Base-by-base conservation (phyloP, 2,113 vertebrate genomes). In the Elephas maximus region DNA sequence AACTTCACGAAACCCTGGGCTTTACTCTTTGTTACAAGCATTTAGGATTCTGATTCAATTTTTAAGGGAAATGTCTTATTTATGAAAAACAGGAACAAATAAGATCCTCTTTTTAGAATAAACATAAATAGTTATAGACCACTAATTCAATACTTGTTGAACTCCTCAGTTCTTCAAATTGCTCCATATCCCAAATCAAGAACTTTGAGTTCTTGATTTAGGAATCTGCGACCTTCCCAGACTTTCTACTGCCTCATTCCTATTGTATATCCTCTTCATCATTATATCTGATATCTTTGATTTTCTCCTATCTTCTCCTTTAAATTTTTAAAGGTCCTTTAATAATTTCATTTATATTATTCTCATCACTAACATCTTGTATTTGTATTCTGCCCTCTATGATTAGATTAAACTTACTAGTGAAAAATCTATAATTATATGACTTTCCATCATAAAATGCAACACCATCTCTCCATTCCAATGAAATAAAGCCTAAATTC, bases 101-200 rank as follows among this genome's bases (percentile, higher is more conserved):
- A 63, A 20, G 5, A 24, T 63, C 23, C 62, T n/a, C 57, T 67
- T 11, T 14, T 86, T 93, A 30, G 4, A 10, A 71, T 26, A 73
- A 93, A 8, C 24, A 91, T 67, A 88, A 80, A 77, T 45, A 83
- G 45, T 63, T 90, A 57, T 73, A 48, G 45, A 30, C 9, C 73
- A 65, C 1, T 8, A 80, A 87, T 8, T 63, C 24, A 84, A 73
- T 20, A 53, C 9, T 65, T 65, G 9, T 33, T 77, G 37, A 76
- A 78, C 6, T 86, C 24, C 26, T 79, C 28, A 62, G 44, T 93
- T 91, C 48, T 65, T 67, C 2, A 95, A 91, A 83, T 1, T n/a
- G 7, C 41, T 37, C 20, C 21, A 26, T 48, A 80, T 9, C 60
- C 44, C 67, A 57, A 96, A 65, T 83, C 5, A 28, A 90, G 8